Conservation (phyloP, 2,888 invertebrate genomes). For the Pecten maximus region DNA sequence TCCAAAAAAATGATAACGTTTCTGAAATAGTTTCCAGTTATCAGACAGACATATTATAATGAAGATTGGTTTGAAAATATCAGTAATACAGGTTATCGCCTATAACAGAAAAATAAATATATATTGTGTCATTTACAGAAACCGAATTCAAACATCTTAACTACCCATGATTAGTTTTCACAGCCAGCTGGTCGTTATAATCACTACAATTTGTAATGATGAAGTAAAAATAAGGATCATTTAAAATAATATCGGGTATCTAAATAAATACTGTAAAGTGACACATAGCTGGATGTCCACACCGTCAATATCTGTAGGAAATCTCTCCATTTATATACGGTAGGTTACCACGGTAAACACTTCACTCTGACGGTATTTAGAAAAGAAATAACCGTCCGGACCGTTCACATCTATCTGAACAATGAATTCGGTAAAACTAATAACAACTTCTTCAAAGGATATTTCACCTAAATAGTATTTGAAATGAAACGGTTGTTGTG, state of each 20-base stretch:
- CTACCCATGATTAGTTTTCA: too few relatives aligned
- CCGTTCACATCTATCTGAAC: background rate
- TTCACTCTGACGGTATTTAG: background rate
- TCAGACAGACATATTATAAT: too few relatives aligned
- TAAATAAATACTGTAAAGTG: background rate
- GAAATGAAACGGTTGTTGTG: background rate
- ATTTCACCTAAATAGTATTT: background rate
- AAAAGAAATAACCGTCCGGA: background rate
- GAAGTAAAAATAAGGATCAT: background rate
- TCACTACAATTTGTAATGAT: too few relatives aligned
- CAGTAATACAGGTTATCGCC: too few relatives aligned
- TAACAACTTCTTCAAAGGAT: background rate
- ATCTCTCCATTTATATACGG: background rate
- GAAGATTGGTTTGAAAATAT: too few relatives aligned
- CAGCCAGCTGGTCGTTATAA: too few relatives aligned
- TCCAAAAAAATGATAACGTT: too few relatives aligned
- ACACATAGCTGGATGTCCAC: background rate
- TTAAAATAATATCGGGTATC: background rate
- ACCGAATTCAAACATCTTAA: too few relatives aligned
- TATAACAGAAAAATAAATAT: too few relatives aligned
- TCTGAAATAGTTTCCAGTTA: too few relatives aligned
- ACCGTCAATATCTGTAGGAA: background rate
- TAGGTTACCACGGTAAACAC: background rate
- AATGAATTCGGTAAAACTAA: slow-evolving; percentile 16
- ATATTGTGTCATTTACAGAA: too few relatives aligned